phyloP scores from a whole-genome alignment of 2,797 vertebrate species.

The Alfaro cultratus region DNA sequence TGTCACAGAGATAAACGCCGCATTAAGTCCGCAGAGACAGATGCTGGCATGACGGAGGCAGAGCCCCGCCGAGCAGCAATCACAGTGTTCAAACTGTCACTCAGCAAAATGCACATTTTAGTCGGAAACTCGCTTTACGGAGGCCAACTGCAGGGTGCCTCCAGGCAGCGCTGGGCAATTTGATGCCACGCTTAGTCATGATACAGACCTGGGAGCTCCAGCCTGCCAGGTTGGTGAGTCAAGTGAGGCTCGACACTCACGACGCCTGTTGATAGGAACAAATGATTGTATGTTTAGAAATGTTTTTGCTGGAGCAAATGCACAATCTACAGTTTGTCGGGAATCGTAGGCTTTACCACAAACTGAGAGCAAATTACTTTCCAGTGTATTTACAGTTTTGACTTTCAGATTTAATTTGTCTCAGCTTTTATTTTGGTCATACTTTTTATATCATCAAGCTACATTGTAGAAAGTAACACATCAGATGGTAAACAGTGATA shows the following conservation, averaged over 20 bases:
- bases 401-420: neutral
- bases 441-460: neutral
- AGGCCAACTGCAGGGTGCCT: constrained; percentile 61
- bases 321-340: constrained; percentile 27
- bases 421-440: neutral
- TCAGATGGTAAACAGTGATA: neutral
- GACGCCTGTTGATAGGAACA: constrained; percentile 37
- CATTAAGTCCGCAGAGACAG: constrained; percentile 65
- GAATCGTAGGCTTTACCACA: constrained; percentile 54
- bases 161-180: constrained; percentile 53
- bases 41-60: constrained; percentile 57
- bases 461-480: neutral
- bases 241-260: constrained; percentile 51
- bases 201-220: constrained; percentile 57
- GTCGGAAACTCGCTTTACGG: constrained; percentile 58
- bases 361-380: constrained; percentile 26
- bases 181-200: constrained; percentile 60
- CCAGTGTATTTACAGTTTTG: neutral
- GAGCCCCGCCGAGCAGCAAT: constrained; percentile 55
- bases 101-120: constrained; percentile 65
- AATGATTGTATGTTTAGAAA: constrained; percentile 46
- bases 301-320: constrained; percentile 21
- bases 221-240: constrained; percentile 52
- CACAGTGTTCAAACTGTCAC: constrained; percentile 69
- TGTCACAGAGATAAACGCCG: constrained; percentile 74